Percentiles rank a stretch among this genome's conserved stretches.
Conservation (phyloP, 2,797 vertebrate genomes). For the Chrysocyon brachyurus region DNA sequence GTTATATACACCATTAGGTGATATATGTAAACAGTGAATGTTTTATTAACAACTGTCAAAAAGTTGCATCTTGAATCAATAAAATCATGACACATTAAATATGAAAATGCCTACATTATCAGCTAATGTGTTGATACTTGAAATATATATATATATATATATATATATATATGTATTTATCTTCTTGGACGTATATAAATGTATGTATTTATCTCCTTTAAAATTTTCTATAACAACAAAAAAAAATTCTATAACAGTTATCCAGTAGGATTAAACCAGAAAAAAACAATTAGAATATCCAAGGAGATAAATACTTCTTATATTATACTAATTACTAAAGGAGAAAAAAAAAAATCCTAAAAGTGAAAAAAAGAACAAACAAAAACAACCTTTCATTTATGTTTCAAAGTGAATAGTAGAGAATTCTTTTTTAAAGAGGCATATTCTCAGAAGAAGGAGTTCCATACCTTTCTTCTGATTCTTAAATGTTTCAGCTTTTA, state of each 20-base stretch:
- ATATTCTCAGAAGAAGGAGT: background rate
- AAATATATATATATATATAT: slow-evolving; percentile 46
- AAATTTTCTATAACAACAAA: slow-evolving; percentile 52
- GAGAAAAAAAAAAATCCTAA: slow-evolving; percentile 56
- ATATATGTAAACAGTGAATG: background rate
- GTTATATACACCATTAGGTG: background rate
- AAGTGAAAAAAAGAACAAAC: background rate
- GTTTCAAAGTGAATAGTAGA: background rate
- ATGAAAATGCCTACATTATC: slow-evolving; percentile 59
- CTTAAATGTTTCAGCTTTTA: slow-evolving; percentile 25
- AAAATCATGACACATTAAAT: slow-evolving; percentile 42
- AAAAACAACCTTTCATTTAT: background rate
- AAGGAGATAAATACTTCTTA: slow-evolving; percentile 4
- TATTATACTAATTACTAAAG: slow-evolving; percentile 22
- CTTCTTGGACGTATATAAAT: background rate
- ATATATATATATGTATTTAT: background rate
- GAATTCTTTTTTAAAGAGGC: slow-evolving; percentile 39
- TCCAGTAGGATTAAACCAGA: background rate
- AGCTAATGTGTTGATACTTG: slow-evolving; percentile 61
- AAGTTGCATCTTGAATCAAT: background rate
- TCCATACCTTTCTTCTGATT: background rate
- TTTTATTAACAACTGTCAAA: background rate
- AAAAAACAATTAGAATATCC: slow-evolving; percentile 57
- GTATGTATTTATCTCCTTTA: background rate
- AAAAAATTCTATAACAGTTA: slow-evolving; percentile 22